Conservation (phyloP, 2,888 invertebrate genomes). For the Strigamia crassipes region DNA sequence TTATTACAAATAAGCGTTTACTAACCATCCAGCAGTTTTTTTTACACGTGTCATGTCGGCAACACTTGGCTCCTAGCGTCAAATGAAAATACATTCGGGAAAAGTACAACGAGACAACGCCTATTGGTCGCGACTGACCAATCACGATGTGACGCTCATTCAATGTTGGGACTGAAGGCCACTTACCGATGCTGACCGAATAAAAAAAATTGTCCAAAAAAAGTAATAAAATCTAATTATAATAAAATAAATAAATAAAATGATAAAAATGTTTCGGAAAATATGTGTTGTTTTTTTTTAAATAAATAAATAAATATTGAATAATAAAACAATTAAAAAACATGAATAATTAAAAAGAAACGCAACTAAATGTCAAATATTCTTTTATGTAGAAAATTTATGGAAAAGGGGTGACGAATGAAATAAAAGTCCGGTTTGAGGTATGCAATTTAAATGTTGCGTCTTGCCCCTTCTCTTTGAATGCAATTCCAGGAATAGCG, state of each 20-base stretch:
- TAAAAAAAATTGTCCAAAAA: neutral
- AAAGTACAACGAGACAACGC: constrained; percentile 42
- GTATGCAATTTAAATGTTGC: constrained; percentile 35
- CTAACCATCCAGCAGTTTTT: constrained; percentile 17
- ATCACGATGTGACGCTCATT: constrained; percentile 7
- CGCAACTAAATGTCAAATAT: neutral
- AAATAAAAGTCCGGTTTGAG: constrained; percentile 6
- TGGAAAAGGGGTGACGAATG: neutral
- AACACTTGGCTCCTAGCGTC: constrained; percentile 31
- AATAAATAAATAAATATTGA: no score
- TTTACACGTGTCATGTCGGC: constrained; percentile 40
- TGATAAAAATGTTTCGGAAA: neutral
- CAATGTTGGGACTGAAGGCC: constrained; percentile 30
- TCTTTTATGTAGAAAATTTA: neutral
- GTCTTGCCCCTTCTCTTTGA: constrained; percentile 6
- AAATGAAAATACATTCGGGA: constrained; percentile 28
- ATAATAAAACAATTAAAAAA: no score
- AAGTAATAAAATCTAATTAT: neutral
- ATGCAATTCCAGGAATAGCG: constrained; percentile 38
- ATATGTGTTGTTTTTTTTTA: no score
- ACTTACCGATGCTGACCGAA: neutral
- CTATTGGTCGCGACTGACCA: constrained; percentile 24
- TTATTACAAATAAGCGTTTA: neutral
- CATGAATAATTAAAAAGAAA: no score
- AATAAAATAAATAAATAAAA: neutral